phyloP scores from a whole-genome alignment of 2,888 invertebrate species.

The Cheilosia urbana region DNA sequence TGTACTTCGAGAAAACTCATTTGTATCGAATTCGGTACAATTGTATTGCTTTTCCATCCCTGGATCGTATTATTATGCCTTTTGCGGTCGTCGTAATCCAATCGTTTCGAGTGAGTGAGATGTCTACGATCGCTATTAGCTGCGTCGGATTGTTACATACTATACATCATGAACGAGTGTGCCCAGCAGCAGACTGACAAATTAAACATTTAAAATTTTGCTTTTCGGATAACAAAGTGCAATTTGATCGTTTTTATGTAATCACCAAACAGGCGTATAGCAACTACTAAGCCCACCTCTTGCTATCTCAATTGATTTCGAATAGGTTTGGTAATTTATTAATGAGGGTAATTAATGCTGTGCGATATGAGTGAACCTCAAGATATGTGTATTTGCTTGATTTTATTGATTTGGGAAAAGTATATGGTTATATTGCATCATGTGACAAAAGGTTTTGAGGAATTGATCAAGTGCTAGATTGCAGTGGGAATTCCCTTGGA shows the following conservation, averaged over 20 bases:
- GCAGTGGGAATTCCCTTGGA: background rate
- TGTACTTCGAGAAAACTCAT: too few species aligned
- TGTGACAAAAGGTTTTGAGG: background rate
- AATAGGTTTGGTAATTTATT: background rate
- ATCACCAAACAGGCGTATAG: constrained; percentile 22
- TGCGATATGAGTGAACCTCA: constrained; percentile 13
- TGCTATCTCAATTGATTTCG: constrained; percentile 8
- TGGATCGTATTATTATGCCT: constrained; percentile 49
- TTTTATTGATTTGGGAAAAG: background rate
- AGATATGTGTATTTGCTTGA: too few species aligned
- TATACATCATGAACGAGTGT: constrained; percentile 11
- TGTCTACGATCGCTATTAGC: constrained; percentile 37
- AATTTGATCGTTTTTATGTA: constrained; percentile 54
- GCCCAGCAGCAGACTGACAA: constrained; percentile 4
- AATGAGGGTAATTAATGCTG: constrained; percentile 24
- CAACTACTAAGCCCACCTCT: too few species aligned
- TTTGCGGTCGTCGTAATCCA: constrained; percentile 38
- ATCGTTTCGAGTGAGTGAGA: constrained; percentile 42
- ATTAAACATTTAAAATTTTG: constrained; percentile 8
- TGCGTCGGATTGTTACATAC: constrained; percentile 32
- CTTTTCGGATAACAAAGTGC: constrained; percentile 55
- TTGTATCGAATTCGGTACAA: too few species aligned
- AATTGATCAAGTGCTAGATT: background rate
- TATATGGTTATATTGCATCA: background rate
- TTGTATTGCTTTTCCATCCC: too few species aligned